Base-by-base conservation (phyloP, 2,113 vertebrate species). In the Sphaerodactylus townsendi region DNA sequence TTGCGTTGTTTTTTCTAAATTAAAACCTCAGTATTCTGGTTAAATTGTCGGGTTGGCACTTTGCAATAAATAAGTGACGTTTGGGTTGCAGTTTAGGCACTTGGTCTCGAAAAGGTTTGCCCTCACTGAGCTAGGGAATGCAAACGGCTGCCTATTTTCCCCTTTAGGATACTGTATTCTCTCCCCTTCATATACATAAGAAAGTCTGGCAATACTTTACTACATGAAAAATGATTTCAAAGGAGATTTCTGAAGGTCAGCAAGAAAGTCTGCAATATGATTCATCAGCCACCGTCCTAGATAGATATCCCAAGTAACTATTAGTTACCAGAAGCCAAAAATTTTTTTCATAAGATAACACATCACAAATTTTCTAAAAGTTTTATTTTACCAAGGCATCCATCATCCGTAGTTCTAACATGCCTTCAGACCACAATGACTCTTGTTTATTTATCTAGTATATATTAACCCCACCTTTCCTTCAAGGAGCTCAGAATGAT, bases 181-280 rank as follows among this genome's bases (percentile, higher is more conserved):
- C 70, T 74, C 33, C 37, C 8, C 14, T 65, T 80, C 53, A 35
- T 19, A 53, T 13, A 84, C 86, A 62, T 64, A 77, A 82, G 39
- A 14, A 69, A 85, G 8, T 19, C 5, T 85, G 50, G 28, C 0
- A 0, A 89, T 66, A 39, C 53, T 79, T 56, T 25, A 73, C 21
- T 14, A 84, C 10, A 62, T 84, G 82, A 83, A 83, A 71, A 10
- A 13, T 74, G 10, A 86, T 88, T 87, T 78, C 73, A 87, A 69
- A 33, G 41, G 50, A 84, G 85, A 89, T 92, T 93, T 89, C 83
- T 85, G 65, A 53, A 88, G 87, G 88, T 90, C 86, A 88, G 48
- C 84, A 75, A 39, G 87, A 83, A 92, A 93, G 85, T 80, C 86
- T 33, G 3, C 87, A 91, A 92, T 94, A 92, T 92, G 80, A 70